Base-by-base conservation (phyloP, 2,888 invertebrate genomes). In the Abrostola triplasia region DNA sequence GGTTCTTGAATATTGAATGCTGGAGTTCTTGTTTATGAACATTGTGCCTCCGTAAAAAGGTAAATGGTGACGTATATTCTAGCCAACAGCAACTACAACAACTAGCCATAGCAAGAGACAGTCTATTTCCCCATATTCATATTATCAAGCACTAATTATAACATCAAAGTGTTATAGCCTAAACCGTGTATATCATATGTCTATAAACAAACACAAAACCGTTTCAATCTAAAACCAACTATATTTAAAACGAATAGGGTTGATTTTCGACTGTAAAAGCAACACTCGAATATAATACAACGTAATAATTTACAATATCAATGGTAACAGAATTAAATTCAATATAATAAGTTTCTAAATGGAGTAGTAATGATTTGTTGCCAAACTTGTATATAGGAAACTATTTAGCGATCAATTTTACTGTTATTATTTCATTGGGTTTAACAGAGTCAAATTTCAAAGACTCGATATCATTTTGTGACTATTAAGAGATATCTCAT, bases 291-390 rank as follows among this genome's bases (percentile, higher is more conserved):
- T 80, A 65, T 77, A 64, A 6, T 66, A 77, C 78, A 77, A 77
- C 74, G 48, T 57, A 77, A 60, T 42, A 73, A 77, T 72, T 79
- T 70, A 77, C 66, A 74, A 70, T 70, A 79, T 71, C 71, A 63
- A 61, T 67, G 80, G 77, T 77, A 77, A 77, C 78, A 47, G 65
- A 67, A 64, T 60, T 67, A 64, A 76, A 63, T 58, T 63, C 51
- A 60, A 56, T 64, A 58, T 41, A 48, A 9, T 37, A 24, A 24
- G 44, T 47, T 47, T 7, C 44, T 47, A 47, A 47, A 47, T 24
- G 44, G 13, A 47, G 44, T 5, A 24, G 44, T 5, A 8, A 9
- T 12, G 24, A 2, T 1, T 24, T 24, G 24, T 24, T 24, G 24
- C 24, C 24, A 24, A 24, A 24, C 4, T 4, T 24, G 8, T 44